Percentiles rank a stretch among this genome's conserved stretches.
These are phyloP conservation scores for Microdon myrmicae DNA, from an alignment of 2,888 invertebrate species.

Conservation along the genomic window DNA sequence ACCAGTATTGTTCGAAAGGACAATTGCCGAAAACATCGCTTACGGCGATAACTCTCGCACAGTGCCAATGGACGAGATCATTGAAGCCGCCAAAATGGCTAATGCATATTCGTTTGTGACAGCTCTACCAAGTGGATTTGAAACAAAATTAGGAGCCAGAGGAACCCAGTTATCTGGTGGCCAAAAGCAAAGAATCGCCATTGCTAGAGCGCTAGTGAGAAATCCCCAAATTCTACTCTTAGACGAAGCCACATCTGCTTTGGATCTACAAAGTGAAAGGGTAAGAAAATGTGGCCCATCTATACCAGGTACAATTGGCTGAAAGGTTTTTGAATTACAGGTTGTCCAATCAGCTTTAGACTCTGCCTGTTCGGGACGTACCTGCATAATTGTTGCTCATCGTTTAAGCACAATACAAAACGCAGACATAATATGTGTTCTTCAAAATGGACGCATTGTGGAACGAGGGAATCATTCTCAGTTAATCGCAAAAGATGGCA, in stretches of 20 bases:
- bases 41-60: slow-evolving; percentile 78
- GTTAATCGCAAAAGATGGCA: slow-evolving; percentile 72
- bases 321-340: slow-evolving; percentile 68
- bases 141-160: slow-evolving; percentile 76
- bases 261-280: slow-evolving; percentile 78
- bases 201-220: slow-evolving; percentile 77
- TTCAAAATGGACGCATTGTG: slow-evolving; percentile 78
- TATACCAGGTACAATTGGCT: no score
- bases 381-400: slow-evolving; percentile 88
- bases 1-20: slow-evolving; percentile 81
- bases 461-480: slow-evolving; percentile 80
- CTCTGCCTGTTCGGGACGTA: slow-evolving; percentile 80
- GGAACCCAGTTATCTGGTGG: slow-evolving; percentile 82
- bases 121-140: slow-evolving; percentile 77
- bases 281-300: slow-evolving; percentile 76
- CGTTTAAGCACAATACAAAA: slow-evolving; percentile 84
- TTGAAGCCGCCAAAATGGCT: slow-evolving; percentile 76
- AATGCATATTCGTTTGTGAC: slow-evolving; percentile 79
- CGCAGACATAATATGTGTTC: slow-evolving; percentile 85
- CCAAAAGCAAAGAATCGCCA: slow-evolving; percentile 84
- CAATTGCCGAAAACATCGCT: slow-evolving; percentile 82
- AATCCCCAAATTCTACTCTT: slow-evolving; percentile 74
- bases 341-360: slow-evolving; percentile 87
- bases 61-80: slow-evolving; percentile 75
- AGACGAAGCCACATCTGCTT: slow-evolving; percentile 80